Evolutionary conservation across 2,888 invertebrate genomes (phyloP), one percentile per base, ranked within the genome.

Genomic region (Hypsopygia costalis): DNA sequence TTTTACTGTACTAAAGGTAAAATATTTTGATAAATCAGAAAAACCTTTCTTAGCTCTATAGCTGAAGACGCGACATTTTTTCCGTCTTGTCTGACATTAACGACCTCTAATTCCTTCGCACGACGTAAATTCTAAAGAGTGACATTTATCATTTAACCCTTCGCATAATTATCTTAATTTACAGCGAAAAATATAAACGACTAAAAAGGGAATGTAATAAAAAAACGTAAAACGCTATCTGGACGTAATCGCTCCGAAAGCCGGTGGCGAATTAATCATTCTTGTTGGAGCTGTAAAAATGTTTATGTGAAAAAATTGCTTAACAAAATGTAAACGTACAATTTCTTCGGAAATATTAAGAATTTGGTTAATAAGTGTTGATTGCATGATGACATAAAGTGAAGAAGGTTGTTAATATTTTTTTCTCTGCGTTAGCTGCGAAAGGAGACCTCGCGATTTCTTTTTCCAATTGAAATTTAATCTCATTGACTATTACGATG

Each of bases 131-230:
- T 79, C 63, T 69, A 78, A 79, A 72, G 76, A 55, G 55, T 49
- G 54, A 64, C 66, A 74, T 77, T 76, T 76, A 78, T 79, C 73
- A 78, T 69, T 69, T 63, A 66, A 69, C 72, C 75, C 71, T 68
- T 58, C 51, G 47, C 51, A 59, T 75, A 80, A 77, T 79, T 77
- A 81, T 72, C 68, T 66, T 64, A 71, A 72, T 73, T 73, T 70
- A 66, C 49, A 56, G 51, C 40, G 52, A 57, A 68, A 67, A 61
- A 63, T 58, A 56, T 58, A 52, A 62, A 51, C 47, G 49, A 37
- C 35, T 45, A 43, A 56, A 64, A 57, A 54, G 47, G 46, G 42
- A 36, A 50, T 52, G 54, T 49, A 55, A 52, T 64, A 59, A 65
- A 67, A 65, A 61, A 52, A 48, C 28, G 49, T 46, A 51, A n/a